These are phyloP conservation scores for Stomorhina lunata DNA, from an alignment of 2,888 invertebrate species.

Conservation along the genomic window DNA sequence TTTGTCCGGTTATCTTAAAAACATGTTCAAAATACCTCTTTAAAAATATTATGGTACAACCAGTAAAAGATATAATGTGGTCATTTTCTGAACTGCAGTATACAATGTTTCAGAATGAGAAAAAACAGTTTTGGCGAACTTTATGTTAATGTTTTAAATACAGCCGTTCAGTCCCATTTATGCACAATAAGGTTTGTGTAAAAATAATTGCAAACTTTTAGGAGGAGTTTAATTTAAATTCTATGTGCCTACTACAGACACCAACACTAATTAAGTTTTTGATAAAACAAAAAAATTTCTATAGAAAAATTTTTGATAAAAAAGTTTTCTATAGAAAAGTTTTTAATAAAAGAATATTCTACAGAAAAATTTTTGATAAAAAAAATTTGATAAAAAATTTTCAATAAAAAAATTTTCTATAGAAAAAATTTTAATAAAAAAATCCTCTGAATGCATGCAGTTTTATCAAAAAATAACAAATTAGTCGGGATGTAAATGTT, in stretches of 20 bases:
- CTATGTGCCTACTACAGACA: background rate
- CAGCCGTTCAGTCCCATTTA: background rate
- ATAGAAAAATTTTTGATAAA: background rate
- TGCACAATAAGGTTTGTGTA: background rate
- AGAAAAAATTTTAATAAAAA: too few relatives aligned
- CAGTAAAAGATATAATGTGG: conserved; percentile 64
- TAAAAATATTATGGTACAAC: conserved; percentile 62
- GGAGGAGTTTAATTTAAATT: conserved; percentile 12
- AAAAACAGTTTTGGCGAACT: conserved; percentile 26
- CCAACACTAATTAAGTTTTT: too few relatives aligned
- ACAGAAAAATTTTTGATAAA: too few relatives aligned
- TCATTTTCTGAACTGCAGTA: conserved; percentile 53
- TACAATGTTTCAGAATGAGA: conserved; percentile 40
- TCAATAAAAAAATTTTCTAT: too few relatives aligned
- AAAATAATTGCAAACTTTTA: conserved; percentile 3
- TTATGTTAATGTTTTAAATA: conserved; percentile 18
- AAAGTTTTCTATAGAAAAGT: too few relatives aligned
- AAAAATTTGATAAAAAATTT: too few relatives aligned
- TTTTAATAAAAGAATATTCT: too few relatives aligned
- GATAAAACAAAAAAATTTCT: background rate
- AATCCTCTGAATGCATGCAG: too few relatives aligned
- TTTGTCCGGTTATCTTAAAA: conserved; percentile 59
- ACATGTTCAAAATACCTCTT: conserved; percentile 61
- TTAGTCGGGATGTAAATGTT: too few relatives aligned
- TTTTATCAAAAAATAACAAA: too few relatives aligned